Conservation (phyloP, 2,113 vertebrate species). For the Mormyrus lacerda region DNA sequence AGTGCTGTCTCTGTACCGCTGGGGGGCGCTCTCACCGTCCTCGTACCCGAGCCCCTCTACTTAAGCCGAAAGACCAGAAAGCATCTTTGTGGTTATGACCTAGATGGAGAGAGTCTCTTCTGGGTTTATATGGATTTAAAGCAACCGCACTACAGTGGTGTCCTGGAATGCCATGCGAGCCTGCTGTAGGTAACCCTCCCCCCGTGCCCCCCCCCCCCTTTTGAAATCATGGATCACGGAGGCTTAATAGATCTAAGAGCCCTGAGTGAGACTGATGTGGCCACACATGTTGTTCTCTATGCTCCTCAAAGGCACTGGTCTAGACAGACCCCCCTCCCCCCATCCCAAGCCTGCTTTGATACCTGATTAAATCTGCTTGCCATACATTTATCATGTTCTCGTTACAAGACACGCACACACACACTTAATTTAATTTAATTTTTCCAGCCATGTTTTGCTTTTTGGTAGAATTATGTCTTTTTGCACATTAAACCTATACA, state of each 20-base stretch:
- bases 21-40: neutral
- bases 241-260: conserved; percentile 40
- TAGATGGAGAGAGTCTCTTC: neutral
- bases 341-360: conserved; percentile 59
- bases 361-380: conserved; percentile 67
- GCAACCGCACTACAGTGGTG: neutral
- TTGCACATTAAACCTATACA: neutral
- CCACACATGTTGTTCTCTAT: conserved; percentile 71
- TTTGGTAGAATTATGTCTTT: neutral
- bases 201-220: neutral
- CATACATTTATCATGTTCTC: conserved; percentile 60
- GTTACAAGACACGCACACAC: conserved; percentile 14
- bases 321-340: conserved; percentile 65
- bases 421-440: neutral
- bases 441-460: neutral
- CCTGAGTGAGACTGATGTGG: conserved; percentile 64
- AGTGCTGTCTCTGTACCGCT: neutral
- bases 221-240: neutral
- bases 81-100: neutral
- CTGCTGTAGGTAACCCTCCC: neutral
- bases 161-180: neutral
- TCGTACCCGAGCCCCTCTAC: neutral
- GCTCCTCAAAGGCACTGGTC: conserved; percentile 57
- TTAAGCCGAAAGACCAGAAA: neutral
- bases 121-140: neutral